Evolutionary conservation across 2,797 vertebrate species (phyloP).

Genomic region (Mus minutoides): DNA sequence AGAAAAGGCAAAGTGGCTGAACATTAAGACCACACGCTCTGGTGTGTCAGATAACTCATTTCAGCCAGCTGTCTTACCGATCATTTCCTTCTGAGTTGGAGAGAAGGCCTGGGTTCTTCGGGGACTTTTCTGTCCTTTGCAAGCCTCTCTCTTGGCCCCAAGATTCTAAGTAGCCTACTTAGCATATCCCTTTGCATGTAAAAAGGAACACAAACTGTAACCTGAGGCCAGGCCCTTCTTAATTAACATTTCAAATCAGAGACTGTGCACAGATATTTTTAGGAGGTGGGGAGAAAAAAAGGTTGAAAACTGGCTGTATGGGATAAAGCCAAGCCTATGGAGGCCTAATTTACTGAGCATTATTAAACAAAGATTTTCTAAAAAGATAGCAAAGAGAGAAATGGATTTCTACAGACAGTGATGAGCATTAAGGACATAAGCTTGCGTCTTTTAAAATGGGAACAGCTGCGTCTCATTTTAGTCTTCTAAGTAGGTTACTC

Average conservation of each 20-base stretch:
- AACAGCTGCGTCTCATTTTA: slow-evolving; percentile 58
- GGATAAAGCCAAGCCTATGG: slow-evolving; percentile 79
- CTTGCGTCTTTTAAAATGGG: slow-evolving; percentile 65
- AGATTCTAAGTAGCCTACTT: slow-evolving; percentile 78
- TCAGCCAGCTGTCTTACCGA: slow-evolving; percentile 76
- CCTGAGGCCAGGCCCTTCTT: slow-evolving; percentile 83
- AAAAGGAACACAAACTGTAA: slow-evolving; percentile 80
- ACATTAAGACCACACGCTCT: slow-evolving; percentile 27
- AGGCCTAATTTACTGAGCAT: slow-evolving; percentile 83
- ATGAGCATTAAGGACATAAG: slow-evolving; percentile 73
- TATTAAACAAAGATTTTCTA: slow-evolving; percentile 82
- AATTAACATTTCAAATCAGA: slow-evolving; percentile 85
- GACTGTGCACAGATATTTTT: slow-evolving; percentile 75
- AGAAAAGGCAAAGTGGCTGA: slow-evolving; percentile 49
- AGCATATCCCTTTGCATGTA: slow-evolving; percentile 83
- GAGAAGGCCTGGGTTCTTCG: background rate
- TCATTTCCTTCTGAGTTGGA: slow-evolving; percentile 58
- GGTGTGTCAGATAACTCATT: slow-evolving; percentile 57
- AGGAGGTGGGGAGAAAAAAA: slow-evolving; percentile 45
- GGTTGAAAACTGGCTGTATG: slow-evolving; percentile 70
- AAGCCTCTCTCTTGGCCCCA: slow-evolving; percentile 68
- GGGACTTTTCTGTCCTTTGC: slow-evolving; percentile 75
- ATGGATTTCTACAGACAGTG: slow-evolving; percentile 74
- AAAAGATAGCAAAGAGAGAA: slow-evolving; percentile 78
- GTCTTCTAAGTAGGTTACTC: slow-evolving; percentile 56